phyloP scores from a whole-genome alignment of 2,888 invertebrate genomes.

The Hypolimnas misippus region DNA sequence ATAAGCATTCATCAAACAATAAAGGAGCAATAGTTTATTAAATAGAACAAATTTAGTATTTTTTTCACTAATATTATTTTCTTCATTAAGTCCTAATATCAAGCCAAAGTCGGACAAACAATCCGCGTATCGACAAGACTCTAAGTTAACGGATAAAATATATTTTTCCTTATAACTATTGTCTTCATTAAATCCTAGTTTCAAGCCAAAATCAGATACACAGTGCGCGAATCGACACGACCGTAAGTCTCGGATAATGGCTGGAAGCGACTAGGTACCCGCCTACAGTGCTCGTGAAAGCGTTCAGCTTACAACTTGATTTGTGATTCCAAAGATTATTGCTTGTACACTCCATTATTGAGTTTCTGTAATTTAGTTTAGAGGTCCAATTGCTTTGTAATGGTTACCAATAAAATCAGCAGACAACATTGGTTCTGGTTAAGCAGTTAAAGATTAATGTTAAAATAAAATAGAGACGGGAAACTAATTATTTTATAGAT shows the following conservation, averaged over 20 bases:
- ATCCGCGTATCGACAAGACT: too few relatives aligned
- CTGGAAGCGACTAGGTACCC: constrained; percentile 74
- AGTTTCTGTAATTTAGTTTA: constrained; percentile 69
- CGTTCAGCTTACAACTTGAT: constrained; percentile 78
- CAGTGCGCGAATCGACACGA: constrained; percentile 32
- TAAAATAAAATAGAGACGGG: not conserved
- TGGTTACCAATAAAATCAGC: constrained; percentile 45
- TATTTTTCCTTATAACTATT: too few relatives aligned
- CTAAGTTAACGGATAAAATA: too few relatives aligned
- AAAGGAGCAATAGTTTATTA: too few relatives aligned
- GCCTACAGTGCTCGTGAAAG: constrained; percentile 79
- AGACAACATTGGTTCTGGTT: constrained; percentile 22
- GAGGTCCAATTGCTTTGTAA: constrained; percentile 55
- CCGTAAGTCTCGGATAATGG: constrained; percentile 58
- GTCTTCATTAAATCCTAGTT: constrained; percentile 9
- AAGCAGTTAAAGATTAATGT: constrained; percentile 11
- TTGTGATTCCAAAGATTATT: constrained; percentile 81
- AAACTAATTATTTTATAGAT: not conserved
- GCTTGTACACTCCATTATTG: constrained; percentile 67
- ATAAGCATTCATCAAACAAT: too few relatives aligned
- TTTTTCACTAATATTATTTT: too few relatives aligned
- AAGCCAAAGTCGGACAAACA: too few relatives aligned
- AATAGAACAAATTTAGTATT: too few relatives aligned
- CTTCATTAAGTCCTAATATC: too few relatives aligned
- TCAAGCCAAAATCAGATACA: constrained; percentile 10